phyloP scores from a whole-genome alignment of 2,888 invertebrate species.

The Mimumesa dahlbomi region DNA sequence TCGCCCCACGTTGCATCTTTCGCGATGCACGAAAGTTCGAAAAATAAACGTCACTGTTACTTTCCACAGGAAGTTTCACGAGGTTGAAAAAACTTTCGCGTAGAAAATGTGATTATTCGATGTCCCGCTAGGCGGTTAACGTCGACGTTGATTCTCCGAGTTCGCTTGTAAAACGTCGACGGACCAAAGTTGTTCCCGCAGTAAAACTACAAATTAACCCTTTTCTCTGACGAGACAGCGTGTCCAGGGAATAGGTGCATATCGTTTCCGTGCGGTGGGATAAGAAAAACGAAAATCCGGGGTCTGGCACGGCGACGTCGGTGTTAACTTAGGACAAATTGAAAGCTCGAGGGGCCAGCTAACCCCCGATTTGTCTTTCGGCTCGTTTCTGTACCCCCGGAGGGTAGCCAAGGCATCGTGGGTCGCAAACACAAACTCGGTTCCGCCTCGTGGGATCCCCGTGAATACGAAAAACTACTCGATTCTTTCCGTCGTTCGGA shows the following conservation, averaged over 20 bases:
- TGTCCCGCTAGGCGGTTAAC: too few relatives aligned
- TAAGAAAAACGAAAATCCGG: conserved; percentile 53
- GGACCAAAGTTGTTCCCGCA: conserved; percentile 12
- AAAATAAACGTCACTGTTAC: too few relatives aligned
- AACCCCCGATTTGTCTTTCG: conserved; percentile 62
- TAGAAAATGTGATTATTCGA: too few relatives aligned
- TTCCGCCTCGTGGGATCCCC: too few relatives aligned
- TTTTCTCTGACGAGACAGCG: conserved; percentile 7
- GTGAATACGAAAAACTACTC: conserved; percentile 10
- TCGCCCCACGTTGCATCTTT: too few relatives aligned
- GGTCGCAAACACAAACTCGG: conserved; percentile 21
- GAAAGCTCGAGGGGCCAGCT: conserved; percentile 58
- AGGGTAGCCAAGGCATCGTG: conserved; percentile 26
- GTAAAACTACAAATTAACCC: conserved; percentile 47
- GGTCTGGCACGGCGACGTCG: conserved; percentile 31
- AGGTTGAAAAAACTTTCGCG: too few relatives aligned
- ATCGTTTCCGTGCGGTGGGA: conserved; percentile 4
- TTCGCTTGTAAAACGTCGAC: too few relatives aligned
- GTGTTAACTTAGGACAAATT: conserved; percentile 70
- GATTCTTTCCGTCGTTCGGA: too few relatives aligned
- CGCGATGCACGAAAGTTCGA: too few relatives aligned
- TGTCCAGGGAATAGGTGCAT: not conserved
- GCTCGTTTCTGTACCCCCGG: conserved; percentile 33
- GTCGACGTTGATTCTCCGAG: too few relatives aligned
- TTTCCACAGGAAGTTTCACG: too few relatives aligned